Evolutionary conservation across 2,888 invertebrate genomes (phyloP), one percentile per base, ranked within the genome.

Genomic region (Drosophila robusta): DNA sequence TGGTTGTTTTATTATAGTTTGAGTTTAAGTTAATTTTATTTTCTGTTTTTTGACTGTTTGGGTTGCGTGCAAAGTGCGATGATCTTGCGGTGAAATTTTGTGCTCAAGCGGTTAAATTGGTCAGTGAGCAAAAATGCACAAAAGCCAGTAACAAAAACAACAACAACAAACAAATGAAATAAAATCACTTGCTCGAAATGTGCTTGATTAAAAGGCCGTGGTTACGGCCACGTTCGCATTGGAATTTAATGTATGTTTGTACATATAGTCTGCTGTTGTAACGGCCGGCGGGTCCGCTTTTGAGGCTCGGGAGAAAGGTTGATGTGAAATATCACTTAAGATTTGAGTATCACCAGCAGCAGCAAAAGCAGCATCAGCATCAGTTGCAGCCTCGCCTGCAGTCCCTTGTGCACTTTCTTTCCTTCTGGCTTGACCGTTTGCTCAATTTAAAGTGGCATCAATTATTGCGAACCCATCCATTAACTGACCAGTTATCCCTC

Each of bases 71-170:
- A 74, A 83, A 86, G 86, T 81, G 84, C 86, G 86, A 83, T 85
- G 86, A 88, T 88, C 86, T 86, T 86, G 88, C 88, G 86, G 86
- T 84, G 88, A 86, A 86, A 86, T 86, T 86, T 86, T 86, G 80
- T 89, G 90, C 87, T 90, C 87, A 85, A 70, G 73, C 89, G 87
- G 88, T 80, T 87, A 90, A 90, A 89, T 89, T 90, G 90, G 90
- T 90, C 90, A 90, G 82, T 80, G 80, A 78, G 70, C 81, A 75
- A 78, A 87, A 81, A 86, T 87, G 81, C 75, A 80, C 71, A 67
- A 80, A 71, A 77, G 50, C 66, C 65, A 58, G 36, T 42, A 57
- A 32, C 62, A 51, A 12, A 56, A 24, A 2, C 45, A 46, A 7
- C 39, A 70, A 42, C 55, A 73, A 56, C 36, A 74, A 75, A 62